Evolutionary conservation across 2,797 vertebrate genomes (phyloP).

Genomic region (Tragelaphus eurycerus): DNA sequence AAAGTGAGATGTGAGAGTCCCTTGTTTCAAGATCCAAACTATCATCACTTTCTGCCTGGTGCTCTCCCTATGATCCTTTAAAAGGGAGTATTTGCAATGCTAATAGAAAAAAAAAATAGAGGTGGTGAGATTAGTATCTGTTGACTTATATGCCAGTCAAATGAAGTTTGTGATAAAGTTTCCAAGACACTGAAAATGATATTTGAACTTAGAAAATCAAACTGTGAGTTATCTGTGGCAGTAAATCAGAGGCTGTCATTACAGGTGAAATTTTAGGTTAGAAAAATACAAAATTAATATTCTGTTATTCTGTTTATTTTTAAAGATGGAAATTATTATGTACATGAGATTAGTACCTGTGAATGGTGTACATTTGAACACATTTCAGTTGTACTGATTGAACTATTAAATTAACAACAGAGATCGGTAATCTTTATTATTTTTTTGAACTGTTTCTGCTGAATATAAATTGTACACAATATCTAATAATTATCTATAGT

Average conservation of each 20-base stretch:
- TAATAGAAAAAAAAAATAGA: neutral
- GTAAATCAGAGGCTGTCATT: neutral
- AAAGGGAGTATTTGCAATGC: constrained; percentile 10
- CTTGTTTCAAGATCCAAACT: neutral
- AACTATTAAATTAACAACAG: constrained; percentile 38
- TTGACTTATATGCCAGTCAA: constrained; percentile 28
- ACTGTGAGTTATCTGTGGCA: constrained; percentile 16
- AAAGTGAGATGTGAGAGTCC: constrained; percentile 4
- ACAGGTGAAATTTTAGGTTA: constrained; percentile 24
- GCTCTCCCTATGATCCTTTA: neutral
- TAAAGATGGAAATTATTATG: constrained; percentile 33
- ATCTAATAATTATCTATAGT: constrained; percentile 42
- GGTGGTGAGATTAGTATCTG: neutral
- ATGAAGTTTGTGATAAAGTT: constrained; percentile 42
- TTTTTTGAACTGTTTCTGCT: constrained; percentile 42
- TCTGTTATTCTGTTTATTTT: constrained; percentile 42
- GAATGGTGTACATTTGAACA: constrained; percentile 4
- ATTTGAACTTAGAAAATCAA: constrained; percentile 40
- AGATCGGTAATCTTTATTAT: constrained; percentile 23
- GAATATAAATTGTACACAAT: neutral
- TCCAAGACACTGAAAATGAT: constrained; percentile 26
- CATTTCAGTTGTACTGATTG: neutral
- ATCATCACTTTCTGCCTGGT: neutral
- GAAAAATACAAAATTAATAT: constrained; percentile 41
- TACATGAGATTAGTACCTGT: neutral